Percentiles rank a stretch among this genome's conserved stretches.
Conservation (phyloP, 2,888 invertebrate genomes). For the Micropterix aruncella region DNA sequence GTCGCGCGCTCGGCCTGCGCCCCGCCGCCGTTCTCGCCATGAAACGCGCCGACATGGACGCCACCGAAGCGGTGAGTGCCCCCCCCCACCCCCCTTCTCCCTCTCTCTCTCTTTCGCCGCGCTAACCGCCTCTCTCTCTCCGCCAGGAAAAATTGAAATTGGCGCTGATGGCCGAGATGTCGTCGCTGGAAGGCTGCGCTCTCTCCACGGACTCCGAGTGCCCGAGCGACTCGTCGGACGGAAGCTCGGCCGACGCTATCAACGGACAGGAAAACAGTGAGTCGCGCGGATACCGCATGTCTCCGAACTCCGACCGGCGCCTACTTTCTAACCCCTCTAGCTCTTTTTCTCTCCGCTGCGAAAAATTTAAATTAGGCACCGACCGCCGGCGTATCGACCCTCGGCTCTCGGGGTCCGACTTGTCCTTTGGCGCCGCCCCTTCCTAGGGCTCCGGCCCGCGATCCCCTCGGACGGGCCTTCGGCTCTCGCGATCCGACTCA, state of each 20-base stretch:
- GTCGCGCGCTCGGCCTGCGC: slow-evolving; percentile 66
- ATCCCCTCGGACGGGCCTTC: too few species aligned
- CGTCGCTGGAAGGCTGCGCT: slow-evolving; percentile 15
- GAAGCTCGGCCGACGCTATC: slow-evolving; percentile 32
- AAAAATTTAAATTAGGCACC: too few species aligned
- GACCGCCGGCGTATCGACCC: too few species aligned
- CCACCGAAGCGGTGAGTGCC: background rate
- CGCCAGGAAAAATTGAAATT: slow-evolving; percentile 33
- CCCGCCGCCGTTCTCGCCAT: slow-evolving; percentile 51
- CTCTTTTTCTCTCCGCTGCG: too few species aligned
- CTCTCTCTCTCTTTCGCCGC: background rate
- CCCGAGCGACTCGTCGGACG: slow-evolving; percentile 22
- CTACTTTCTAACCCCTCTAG: too few species aligned
- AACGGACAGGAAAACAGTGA: slow-evolving; percentile 4
- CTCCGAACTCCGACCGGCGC: too few species aligned
- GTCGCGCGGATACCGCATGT: too few species aligned
- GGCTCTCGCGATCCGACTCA: too few species aligned
- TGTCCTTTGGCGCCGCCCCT: too few species aligned
- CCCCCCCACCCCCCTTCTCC: background rate
- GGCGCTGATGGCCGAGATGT: slow-evolving; percentile 28
- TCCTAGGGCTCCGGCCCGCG: too few species aligned
- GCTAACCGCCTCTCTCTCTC: too few species aligned
- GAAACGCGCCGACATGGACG: slow-evolving; percentile 12
- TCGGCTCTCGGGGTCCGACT: too few species aligned
- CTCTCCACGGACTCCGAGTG: slow-evolving; percentile 28